These are phyloP conservation scores for Rhagoletis pomonella DNA, from an alignment of 1,140 invertebrate species.

Conservation along the genomic window DNA sequence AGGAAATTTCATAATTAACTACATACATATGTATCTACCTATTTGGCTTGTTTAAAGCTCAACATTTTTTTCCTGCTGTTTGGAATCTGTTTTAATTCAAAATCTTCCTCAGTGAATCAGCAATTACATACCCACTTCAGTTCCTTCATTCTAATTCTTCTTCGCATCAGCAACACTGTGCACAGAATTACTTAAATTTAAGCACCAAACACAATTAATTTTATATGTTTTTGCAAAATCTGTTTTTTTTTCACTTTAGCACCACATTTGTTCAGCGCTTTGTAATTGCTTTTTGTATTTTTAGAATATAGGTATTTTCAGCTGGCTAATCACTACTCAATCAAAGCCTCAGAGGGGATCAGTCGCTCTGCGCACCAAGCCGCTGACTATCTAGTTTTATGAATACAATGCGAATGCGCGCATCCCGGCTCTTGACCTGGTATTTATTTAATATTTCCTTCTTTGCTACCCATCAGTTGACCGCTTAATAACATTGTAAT, in stretches of 20 bases:
- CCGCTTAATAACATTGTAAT: constrained; percentile 35
- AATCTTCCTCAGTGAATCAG: background rate
- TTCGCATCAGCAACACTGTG: background rate
- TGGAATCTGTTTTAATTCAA: no score
- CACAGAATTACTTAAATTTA: background rate
- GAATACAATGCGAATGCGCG: constrained; percentile 43
- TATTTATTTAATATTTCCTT: constrained; percentile 45
- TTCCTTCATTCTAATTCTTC: background rate
- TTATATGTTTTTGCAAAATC: background rate
- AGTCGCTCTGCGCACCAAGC: background rate
- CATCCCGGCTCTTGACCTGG: constrained; percentile 39
- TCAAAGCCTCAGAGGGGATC: background rate
- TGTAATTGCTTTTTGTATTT: background rate
- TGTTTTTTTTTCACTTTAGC: constrained; percentile 3
- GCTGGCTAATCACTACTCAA: background rate
- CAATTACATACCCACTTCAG: constrained; percentile 6
- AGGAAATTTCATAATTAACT: no score
- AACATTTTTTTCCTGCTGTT: no score
- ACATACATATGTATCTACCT: no score
- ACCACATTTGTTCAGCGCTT: constrained; percentile 23
- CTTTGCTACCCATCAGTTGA: constrained; percentile 30
- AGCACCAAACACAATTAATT: background rate
- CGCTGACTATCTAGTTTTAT: constrained; percentile 29
- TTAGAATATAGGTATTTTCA: background rate
- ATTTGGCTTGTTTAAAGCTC: no score